Conservation (phyloP, 1,140 invertebrate genomes). For the Hylaeus volcanicus region DNA sequence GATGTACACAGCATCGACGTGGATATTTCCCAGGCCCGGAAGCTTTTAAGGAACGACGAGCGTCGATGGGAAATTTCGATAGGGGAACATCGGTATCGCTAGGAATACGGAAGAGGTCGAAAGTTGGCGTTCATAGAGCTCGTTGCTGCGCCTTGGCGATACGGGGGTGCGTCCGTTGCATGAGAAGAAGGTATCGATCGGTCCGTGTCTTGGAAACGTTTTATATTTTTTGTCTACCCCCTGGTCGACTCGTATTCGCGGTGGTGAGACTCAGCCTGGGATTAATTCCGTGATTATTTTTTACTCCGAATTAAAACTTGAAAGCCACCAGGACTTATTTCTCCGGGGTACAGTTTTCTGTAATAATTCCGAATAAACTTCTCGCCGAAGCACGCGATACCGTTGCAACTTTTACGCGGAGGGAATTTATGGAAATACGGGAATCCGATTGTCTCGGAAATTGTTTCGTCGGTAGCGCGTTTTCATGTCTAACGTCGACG, state of each 20-base stretch:
- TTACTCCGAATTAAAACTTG: background rate
- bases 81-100: slow-evolving; percentile 2
- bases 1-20: background rate
- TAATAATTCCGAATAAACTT: background rate
- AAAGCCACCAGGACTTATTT: background rate
- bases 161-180: slow-evolving; percentile 53
- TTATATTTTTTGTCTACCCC: slow-evolving; percentile 38
- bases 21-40: slow-evolving; percentile 1
- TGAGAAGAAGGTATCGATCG: slow-evolving; percentile 62
- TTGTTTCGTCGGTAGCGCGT: no score
- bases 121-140: slow-evolving; percentile 24
- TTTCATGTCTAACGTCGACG: background rate
- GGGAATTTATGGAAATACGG: no score
- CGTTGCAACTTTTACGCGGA: no score
- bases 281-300: slow-evolving; percentile 13
- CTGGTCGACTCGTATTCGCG: slow-evolving; percentile 9
- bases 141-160: slow-evolving; percentile 12
- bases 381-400: background rate
- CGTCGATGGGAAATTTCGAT: slow-evolving; percentile 44
- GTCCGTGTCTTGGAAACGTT: slow-evolving; percentile 50
- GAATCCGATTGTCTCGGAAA: no score
- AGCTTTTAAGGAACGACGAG: slow-evolving; percentile 22
- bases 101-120: slow-evolving; percentile 14
- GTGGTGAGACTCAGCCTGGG: no score
- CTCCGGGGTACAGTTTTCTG: no score